These are phyloP conservation scores for Tor tambroides DNA, from an alignment of 2,113 vertebrate species.

Conservation along the genomic window DNA sequence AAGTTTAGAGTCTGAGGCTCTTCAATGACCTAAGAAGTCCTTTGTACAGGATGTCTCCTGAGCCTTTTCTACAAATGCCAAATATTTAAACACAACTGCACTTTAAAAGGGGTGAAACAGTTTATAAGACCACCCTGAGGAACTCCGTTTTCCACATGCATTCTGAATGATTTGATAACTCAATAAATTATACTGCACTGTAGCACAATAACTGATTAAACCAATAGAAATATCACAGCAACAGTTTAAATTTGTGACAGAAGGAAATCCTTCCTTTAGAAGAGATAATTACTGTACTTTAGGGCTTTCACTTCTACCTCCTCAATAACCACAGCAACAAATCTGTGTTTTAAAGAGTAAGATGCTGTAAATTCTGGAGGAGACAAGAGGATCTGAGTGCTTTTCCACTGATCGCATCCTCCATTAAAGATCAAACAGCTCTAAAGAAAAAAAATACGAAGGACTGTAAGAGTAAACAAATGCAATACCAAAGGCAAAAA, in stretches of 20 bases:
- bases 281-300: background rate
- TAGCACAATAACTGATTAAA: background rate
- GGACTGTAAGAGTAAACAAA: background rate
- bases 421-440: conserved; percentile 15
- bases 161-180: background rate
- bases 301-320: background rate
- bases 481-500: background rate
- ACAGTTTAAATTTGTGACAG: background rate
- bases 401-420: background rate
- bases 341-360: conserved; percentile 15
- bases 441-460: background rate
- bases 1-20: background rate
- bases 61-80: background rate
- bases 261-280: conserved; percentile 4
- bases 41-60: background rate
- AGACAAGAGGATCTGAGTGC: background rate
- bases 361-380: background rate
- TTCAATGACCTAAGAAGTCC: background rate
- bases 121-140: background rate
- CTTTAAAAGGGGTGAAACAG: background rate
- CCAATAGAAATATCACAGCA: background rate
- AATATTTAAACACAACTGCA: background rate
- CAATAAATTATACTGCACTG: background rate
- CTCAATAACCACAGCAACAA: conserved; percentile 11
- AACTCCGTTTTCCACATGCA: background rate